Conservation (phyloP, 2,888 invertebrate species). For the Meteorus colon region DNA sequence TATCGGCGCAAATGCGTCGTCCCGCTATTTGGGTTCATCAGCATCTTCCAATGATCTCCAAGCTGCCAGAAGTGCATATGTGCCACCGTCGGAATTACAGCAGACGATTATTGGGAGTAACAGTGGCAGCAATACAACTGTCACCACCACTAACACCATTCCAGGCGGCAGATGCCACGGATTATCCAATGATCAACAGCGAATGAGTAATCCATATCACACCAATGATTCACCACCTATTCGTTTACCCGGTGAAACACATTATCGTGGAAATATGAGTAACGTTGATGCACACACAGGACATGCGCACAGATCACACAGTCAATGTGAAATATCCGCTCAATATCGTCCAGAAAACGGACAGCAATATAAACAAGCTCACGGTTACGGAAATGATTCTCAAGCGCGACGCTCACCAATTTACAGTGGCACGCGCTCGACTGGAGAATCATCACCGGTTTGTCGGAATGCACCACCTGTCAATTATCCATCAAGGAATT, state of each 20-base stretch:
- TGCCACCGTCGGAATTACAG: slow-evolving; percentile 70
- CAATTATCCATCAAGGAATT: slow-evolving; percentile 48
- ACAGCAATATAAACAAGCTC: slow-evolving; percentile 60
- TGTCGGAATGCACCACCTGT: slow-evolving; percentile 58
- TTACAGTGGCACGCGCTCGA: slow-evolving; percentile 53
- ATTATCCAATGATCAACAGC: slow-evolving; percentile 49
- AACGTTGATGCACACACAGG: slow-evolving; percentile 53
- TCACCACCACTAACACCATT: slow-evolving; percentile 21
- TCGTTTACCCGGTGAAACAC: slow-evolving; percentile 63
- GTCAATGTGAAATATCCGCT: slow-evolving; percentile 54
- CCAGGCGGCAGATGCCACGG: neutral
- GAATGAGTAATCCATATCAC: slow-evolving; percentile 62
- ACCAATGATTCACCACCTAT: slow-evolving; percentile 62
- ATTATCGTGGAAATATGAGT: slow-evolving; percentile 61
- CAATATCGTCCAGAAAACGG: slow-evolving; percentile 63
- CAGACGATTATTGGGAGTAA: slow-evolving; percentile 55
- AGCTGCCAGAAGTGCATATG: slow-evolving; percentile 65
- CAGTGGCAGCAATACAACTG: slow-evolving; percentile 56
- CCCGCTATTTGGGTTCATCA: slow-evolving; percentile 60
- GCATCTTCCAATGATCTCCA: slow-evolving; percentile 63
- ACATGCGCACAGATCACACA: slow-evolving; percentile 58
- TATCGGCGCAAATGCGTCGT: slow-evolving; percentile 52
- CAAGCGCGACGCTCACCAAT: slow-evolving; percentile 65
- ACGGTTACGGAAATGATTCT: slow-evolving; percentile 58
- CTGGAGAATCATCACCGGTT: slow-evolving; percentile 55